Evolutionary conservation across 2,888 invertebrate species (phyloP), one percentile per base, ranked within the genome.

Genomic region (Yponomeuta cagnagella): DNA sequence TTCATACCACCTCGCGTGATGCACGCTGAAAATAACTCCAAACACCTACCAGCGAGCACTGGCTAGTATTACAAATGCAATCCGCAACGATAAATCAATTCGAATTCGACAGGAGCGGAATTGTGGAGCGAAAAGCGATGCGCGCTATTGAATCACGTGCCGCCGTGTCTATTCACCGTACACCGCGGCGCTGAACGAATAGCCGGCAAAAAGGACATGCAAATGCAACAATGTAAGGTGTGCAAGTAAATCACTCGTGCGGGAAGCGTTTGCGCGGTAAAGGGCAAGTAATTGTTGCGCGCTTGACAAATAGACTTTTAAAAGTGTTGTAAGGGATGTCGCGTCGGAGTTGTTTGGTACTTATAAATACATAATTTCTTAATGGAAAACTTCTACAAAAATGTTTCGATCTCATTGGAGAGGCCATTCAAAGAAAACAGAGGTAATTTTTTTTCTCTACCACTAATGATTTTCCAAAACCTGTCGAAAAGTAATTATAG

Each of bases 11-110:
- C 23, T 30, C 31, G 23, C 9, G 5, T 1, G 30, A 10, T 6
- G 23, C 30, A 64, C 64, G 1, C 30, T 30, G 23, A 30, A 31
- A 64, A 64, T 30, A 64, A 10, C 64, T 9, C 10, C 30, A 10
- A 2, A 52, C 1, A 4, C 31, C 10, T 30, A 31, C 31, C 15
- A 31, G 23, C 31, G 31, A 64, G 37, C 37, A 5, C 64, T 30
- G 4, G 4, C 23, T 10, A 64, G 64, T 10, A 12, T 9, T 52
- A 52, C 23, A 9, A 64, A 64, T 30, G 64, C 64, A 64, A 6
- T 10, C 64, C 23, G 10, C 23, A 64, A 64, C 64, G 31, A 64
- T 64, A 64, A 64, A 64, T 64, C 64, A 64, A 64, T 64, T 64
- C 52, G 12, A 2, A 52, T 10, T 12, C 52, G 10, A 52, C 12